These are phyloP conservation scores for Cynopterus brachyotis DNA, from an alignment of 2,113 vertebrate genomes.

Conservation along the genomic window DNA sequence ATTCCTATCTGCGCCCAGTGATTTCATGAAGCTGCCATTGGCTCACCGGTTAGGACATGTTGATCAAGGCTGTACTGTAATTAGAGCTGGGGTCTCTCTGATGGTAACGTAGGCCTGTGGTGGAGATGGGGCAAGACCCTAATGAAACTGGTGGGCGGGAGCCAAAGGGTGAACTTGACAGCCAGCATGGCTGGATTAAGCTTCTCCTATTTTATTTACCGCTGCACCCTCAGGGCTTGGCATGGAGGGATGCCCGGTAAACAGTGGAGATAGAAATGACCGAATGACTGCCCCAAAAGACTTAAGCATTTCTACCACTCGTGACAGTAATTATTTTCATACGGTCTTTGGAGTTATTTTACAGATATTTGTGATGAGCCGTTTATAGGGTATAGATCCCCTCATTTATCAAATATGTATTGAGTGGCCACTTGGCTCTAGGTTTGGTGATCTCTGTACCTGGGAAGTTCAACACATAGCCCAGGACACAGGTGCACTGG, in stretches of 20 bases:
- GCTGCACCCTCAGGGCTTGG: background rate
- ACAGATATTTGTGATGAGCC: background rate
- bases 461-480: accelerated
- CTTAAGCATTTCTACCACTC: background rate
- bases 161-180: background rate
- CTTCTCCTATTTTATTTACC: background rate
- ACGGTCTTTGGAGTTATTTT: background rate
- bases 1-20: constrained; percentile 35
- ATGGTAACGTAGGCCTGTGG: background rate
- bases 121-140: background rate
- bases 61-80: background rate
- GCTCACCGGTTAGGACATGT: background rate
- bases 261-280: background rate
- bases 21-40: background rate
- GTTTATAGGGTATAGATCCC: background rate
- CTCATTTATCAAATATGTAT: background rate
- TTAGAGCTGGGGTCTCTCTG: background rate
- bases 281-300: background rate
- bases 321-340: background rate
- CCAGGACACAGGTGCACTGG: background rate
- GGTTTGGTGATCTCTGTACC: background rate
- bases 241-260: background rate
- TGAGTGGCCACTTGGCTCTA: background rate
- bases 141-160: background rate
- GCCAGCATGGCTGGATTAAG: background rate